Conservation (phyloP, 2,113 vertebrate genomes). For the Hyla sarda region DNA sequence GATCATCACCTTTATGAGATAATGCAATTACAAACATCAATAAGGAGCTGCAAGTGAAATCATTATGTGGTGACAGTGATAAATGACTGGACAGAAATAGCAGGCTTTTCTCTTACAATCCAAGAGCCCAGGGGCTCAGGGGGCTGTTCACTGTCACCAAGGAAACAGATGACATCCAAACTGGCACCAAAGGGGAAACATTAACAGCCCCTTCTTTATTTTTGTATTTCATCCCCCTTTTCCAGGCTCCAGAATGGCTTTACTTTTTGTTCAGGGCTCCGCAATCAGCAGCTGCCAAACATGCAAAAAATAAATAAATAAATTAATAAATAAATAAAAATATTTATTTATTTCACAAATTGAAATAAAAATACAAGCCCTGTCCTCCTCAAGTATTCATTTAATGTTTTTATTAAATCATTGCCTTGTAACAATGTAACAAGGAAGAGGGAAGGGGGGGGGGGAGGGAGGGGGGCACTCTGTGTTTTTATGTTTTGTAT, state of each 20-base stretch:
- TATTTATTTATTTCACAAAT: conserved; percentile 38
- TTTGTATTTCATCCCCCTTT: conserved; percentile 71
- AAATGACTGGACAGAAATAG: conserved; percentile 98
- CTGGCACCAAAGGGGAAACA: conserved; percentile 84
- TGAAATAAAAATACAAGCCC: conserved; percentile 36
- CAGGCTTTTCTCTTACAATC: conserved; percentile 88
- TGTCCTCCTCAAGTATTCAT: conserved; percentile 56
- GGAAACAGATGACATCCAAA: conserved; percentile 98
- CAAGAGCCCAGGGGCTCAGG: conserved; percentile 90
- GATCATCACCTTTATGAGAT: conserved; percentile 97
- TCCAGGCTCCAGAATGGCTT: conserved; percentile 77
- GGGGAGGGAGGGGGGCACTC: background rate
- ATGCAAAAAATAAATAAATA: conserved; percentile 58
- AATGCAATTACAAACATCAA: conserved; percentile 99
- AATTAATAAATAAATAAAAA: no score
- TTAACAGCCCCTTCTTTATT: conserved; percentile 78
- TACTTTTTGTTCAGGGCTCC: conserved; percentile 79
- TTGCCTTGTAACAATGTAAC: conserved; percentile 24
- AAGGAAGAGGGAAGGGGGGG: no score
- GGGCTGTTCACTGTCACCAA: conserved; percentile 91
- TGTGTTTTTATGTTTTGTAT: conserved; percentile 20
- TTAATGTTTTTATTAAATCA: conserved; percentile 51
- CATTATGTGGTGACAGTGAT: conserved; percentile 99
- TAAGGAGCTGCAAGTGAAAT: conserved; percentile 98
- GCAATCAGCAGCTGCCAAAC: conserved; percentile 85